Evolutionary conservation across 2,113 vertebrate species (phyloP).

Genomic region (Scytalopus superciliaris): DNA sequence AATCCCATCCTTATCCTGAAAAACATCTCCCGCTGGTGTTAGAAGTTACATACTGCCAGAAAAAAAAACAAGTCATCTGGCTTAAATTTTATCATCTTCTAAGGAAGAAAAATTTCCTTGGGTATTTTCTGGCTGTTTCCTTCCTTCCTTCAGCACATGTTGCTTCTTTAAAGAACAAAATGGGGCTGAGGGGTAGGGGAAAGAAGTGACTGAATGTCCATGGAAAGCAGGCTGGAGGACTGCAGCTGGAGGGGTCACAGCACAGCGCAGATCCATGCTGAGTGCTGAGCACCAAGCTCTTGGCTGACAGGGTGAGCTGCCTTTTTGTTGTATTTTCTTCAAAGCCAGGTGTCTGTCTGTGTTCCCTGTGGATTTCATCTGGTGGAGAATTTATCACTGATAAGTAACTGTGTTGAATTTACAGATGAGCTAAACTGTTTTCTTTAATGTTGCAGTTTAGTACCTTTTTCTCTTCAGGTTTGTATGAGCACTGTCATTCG

Average conservation of each 20-base stretch:
- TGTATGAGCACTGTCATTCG: background rate
- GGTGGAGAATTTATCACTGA: constrained; percentile 11
- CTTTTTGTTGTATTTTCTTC: background rate
- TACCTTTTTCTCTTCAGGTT: constrained; percentile 28
- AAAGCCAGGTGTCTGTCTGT: background rate
- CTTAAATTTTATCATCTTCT: background rate
- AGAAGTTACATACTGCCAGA: background rate
- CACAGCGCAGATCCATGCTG: background rate
- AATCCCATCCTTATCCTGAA: background rate
- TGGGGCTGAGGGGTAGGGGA: background rate
- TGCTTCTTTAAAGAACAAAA: background rate
- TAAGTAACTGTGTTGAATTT: constrained; percentile 50
- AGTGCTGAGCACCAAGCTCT: background rate
- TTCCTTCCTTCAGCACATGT: background rate
- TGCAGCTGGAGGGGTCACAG: background rate
- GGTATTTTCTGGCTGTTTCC: background rate
- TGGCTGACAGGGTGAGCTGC: background rate
- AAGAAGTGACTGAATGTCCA: background rate
- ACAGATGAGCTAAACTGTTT: constrained; percentile 39
- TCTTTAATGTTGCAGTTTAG: constrained; percentile 24
- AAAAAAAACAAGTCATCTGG: background rate
- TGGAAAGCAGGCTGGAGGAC: background rate
- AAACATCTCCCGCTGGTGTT: background rate
- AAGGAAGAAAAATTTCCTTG: background rate
- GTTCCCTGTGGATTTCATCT: background rate